phyloP scores from a whole-genome alignment of 1,140 invertebrate genomes.

The Globodera rostochiensis region DNA sequence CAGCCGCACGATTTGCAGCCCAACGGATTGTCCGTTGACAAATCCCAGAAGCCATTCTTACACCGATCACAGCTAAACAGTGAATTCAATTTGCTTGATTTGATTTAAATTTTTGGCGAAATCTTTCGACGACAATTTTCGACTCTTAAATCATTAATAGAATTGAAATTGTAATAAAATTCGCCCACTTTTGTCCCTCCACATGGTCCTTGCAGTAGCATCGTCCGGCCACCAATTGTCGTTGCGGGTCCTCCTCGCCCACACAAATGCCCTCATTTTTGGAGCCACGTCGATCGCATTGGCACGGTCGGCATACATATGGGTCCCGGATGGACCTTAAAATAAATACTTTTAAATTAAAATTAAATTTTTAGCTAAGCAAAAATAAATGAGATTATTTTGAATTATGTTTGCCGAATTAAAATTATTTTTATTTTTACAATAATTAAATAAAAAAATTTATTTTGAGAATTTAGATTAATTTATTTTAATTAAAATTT shows the following conservation, averaged over 20 bases:
- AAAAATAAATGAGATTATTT: too few species aligned
- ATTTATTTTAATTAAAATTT: too few species aligned
- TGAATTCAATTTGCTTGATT: slow-evolving; percentile 17
- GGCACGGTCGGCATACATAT: slow-evolving; percentile 79
- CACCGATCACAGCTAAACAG: slow-evolving; percentile 76
- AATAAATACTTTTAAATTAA: slow-evolving; percentile 68
- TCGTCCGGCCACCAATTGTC: slow-evolving; percentile 76
- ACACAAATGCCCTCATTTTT: slow-evolving; percentile 85
- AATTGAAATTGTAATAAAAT: neutral
- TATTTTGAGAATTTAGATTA: too few species aligned
- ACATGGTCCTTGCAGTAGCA: slow-evolving; percentile 83
- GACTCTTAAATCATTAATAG: neutral
- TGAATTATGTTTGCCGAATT: too few species aligned
- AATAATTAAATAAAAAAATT: too few species aligned
- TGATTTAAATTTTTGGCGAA: neutral
- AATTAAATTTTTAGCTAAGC: slow-evolving; percentile 20
- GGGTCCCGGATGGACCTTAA: slow-evolving; percentile 73
- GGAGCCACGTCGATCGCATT: slow-evolving; percentile 75
- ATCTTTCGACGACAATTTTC: too few species aligned
- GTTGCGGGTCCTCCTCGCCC: slow-evolving; percentile 75
- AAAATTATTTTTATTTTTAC: too few species aligned
- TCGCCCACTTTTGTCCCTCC: slow-evolving; percentile 71
- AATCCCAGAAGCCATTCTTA: slow-evolving; percentile 87
- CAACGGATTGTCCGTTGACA: slow-evolving; percentile 77
- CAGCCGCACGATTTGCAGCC: slow-evolving; percentile 87